A percentile compares a stretch with the other conserved stretches of the same genome.
Conservation (phyloP, 2,888 invertebrate species). For the Caenorhabditis doughertyi region DNA sequence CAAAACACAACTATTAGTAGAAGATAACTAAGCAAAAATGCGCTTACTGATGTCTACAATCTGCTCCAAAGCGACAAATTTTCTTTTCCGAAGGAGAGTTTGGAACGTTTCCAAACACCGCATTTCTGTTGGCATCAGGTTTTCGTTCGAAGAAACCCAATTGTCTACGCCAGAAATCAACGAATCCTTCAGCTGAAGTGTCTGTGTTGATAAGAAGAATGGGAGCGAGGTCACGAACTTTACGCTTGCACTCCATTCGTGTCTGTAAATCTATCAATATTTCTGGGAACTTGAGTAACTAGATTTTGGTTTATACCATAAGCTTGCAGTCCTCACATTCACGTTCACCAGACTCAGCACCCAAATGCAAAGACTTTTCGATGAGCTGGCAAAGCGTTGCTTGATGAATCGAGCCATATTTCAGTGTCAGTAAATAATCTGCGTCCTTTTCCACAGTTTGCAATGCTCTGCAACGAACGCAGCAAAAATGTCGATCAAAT, state of each 20-base stretch:
- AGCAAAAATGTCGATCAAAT: conserved; percentile 28
- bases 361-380: conserved; percentile 68
- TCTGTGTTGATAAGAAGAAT: conserved; percentile 70
- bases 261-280: conserved; percentile 30
- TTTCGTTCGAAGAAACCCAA: conserved; percentile 39
- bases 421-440: conserved; percentile 18
- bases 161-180: conserved; percentile 66
- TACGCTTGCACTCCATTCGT: conserved; percentile 65
- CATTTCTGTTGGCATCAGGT: conserved; percentile 31
- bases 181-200: conserved; percentile 35
- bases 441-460: not conserved
- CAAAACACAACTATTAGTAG: not conserved
- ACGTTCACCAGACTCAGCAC: conserved; percentile 44
- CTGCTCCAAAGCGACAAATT: conserved; percentile 49
- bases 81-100: conserved; percentile 45
- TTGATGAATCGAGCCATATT: conserved; percentile 30
- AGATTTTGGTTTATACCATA: conserved; percentile 1
- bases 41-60: conserved; percentile 43
- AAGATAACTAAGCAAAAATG: not conserved
- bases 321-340: conserved; percentile 60
- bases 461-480: conserved; percentile 61
- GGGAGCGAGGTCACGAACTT: conserved; percentile 59
- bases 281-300: not conserved
- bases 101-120: conserved; percentile 1
- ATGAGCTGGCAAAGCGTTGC: conserved; percentile 66